Percentiles rank a stretch among this genome's conserved stretches.
Evolutionary conservation across 2,888 invertebrate species (phyloP).

Genomic region (Nomada lathburiana): DNA sequence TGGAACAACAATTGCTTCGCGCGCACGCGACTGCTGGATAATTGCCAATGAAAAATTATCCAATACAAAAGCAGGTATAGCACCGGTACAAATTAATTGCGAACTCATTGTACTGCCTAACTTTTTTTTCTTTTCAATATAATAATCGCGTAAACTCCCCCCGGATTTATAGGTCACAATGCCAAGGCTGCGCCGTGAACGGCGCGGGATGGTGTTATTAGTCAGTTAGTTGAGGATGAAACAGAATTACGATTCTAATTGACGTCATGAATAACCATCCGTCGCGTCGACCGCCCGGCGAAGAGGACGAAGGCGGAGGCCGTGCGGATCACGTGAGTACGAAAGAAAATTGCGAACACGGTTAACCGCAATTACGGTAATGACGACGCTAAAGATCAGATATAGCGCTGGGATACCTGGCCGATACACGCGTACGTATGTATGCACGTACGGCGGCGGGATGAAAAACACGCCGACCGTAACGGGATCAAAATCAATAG

Average conservation of each 20-base stretch:
- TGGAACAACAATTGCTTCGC: no score
- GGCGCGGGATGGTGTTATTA: not conserved
- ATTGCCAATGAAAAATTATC: no score
- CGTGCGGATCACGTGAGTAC: slow-evolving; percentile 27
- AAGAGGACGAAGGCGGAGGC: slow-evolving; percentile 17
- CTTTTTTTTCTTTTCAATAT: no score
- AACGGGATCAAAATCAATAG: slow-evolving; percentile 56
- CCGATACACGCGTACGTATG: not conserved
- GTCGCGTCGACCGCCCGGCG: slow-evolving; percentile 1
- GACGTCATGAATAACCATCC: slow-evolving; percentile 31
- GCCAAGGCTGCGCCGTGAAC: not conserved
- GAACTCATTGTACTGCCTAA: no score
- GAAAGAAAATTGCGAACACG: slow-evolving; percentile 44
- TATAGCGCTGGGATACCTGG: slow-evolving; percentile 7
- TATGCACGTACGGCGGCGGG: not conserved
- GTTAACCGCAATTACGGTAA: slow-evolving; percentile 50
- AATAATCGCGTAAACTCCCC: no score
- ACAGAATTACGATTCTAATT: slow-evolving; percentile 24
- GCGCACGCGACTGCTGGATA: no score
- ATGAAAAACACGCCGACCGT: slow-evolving; percentile 27
- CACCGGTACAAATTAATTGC: no score
- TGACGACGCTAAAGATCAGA: slow-evolving; percentile 40
- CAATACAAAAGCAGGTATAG: no score
- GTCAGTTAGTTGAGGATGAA: not conserved
- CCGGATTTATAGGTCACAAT: slow-evolving; percentile 5